phyloP scores from a whole-genome alignment of 2,888 invertebrate genomes.

The Xestia sexstrigata region DNA sequence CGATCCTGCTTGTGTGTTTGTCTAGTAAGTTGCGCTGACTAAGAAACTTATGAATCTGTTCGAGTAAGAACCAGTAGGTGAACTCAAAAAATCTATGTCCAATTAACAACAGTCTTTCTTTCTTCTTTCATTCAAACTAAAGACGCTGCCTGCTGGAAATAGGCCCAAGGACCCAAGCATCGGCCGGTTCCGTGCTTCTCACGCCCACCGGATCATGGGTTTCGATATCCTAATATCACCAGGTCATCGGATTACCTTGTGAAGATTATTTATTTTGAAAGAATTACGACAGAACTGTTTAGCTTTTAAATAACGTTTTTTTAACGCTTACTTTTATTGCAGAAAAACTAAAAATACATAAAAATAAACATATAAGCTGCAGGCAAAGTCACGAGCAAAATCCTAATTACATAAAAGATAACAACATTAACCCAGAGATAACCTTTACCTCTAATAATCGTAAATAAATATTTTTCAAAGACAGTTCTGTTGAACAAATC shows the following conservation, averaged over 20 bases:
- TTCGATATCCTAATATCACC: too few relatives aligned
- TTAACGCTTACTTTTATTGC: background rate
- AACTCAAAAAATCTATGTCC: background rate
- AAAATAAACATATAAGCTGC: too few relatives aligned
- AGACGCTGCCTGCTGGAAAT: background rate
- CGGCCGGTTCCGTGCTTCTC: too few relatives aligned
- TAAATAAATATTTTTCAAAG: slow-evolving; percentile 56
- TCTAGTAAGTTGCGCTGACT: background rate
- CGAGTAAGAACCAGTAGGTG: background rate
- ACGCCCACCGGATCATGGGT: background rate
- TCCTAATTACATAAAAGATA: slow-evolving; percentile 21
- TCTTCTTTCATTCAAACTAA: background rate
- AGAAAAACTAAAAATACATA: background rate
- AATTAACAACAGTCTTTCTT: too few relatives aligned
- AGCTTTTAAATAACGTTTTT: background rate
- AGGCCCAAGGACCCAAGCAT: background rate
- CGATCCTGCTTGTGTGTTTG: background rate
- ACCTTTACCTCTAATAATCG: slow-evolving; percentile 60
- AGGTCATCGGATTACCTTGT: too few relatives aligned
- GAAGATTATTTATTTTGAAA: too few relatives aligned
- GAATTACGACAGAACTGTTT: background rate
- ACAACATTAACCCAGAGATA: slow-evolving; percentile 46
- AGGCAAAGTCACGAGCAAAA: slow-evolving; percentile 11
- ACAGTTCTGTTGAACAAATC: slow-evolving; percentile 55
- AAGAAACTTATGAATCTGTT: background rate